Percentiles rank a stretch among this genome's conserved stretches.
These are phyloP conservation scores for Sesamia inferens DNA, from an alignment of 2,888 invertebrate genomes.

Conservation along the genomic window DNA sequence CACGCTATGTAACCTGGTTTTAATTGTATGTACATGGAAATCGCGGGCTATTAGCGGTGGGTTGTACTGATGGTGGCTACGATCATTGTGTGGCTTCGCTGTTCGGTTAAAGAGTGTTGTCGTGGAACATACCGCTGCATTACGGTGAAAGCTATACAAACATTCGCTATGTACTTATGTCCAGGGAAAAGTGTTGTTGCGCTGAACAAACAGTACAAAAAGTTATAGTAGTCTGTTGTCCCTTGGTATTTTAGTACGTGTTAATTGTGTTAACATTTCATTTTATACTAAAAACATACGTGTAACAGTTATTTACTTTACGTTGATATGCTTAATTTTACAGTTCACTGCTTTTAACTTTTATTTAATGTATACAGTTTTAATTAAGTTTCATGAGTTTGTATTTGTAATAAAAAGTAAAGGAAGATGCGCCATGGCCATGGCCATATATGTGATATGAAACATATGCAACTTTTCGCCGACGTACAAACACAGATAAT, in stretches of 20 bases:
- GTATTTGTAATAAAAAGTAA: not conserved
- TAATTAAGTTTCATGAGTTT: not conserved
- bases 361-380: constrained; percentile 8
- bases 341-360: constrained; percentile 14
- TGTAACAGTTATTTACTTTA: constrained; percentile 32
- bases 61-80: constrained; percentile 38
- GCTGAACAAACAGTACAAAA: constrained; percentile 62
- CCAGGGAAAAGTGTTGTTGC: constrained; percentile 66
- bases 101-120: constrained; percentile 48
- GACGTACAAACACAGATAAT: constrained; percentile 87
- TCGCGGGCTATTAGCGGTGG: constrained; percentile 54
- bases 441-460: constrained; percentile 58
- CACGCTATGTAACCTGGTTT: constrained; percentile 51
- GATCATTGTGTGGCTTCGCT: constrained; percentile 54
- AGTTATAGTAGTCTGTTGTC: constrained; percentile 59
- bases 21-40: constrained; percentile 63
- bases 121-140: constrained; percentile 55
- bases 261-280: constrained; percentile 63
- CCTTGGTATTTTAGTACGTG: constrained; percentile 58
- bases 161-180: constrained; percentile 68
- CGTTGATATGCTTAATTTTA: constrained; percentile 28
- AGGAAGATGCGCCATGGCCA: constrained; percentile 41
- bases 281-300: constrained; percentile 38
- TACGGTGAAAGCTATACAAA: constrained; percentile 67
- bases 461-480: constrained; percentile 79